A percentile compares a stretch with the other conserved stretches of the same genome.
Evolutionary conservation across 2,113 vertebrate species (phyloP).

Genomic region (Osmerus eperlanus): DNA sequence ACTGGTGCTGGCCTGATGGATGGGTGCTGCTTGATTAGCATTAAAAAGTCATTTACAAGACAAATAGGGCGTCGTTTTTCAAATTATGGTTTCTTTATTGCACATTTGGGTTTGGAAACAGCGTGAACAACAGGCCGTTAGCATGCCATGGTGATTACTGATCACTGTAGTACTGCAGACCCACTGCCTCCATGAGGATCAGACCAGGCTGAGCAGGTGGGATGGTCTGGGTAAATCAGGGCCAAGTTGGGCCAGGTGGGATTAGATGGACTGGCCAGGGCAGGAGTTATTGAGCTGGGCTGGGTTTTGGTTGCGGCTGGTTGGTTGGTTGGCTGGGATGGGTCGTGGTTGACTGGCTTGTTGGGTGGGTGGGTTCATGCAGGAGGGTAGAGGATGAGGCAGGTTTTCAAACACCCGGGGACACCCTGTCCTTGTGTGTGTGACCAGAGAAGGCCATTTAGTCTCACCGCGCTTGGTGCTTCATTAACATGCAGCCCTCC

Average conservation of each 20-base stretch:
- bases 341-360: not conserved
- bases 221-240: too few relatives aligned
- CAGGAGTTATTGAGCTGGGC: not conserved
- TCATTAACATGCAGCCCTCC: slow-evolving; percentile 55
- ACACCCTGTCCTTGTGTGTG: not conserved
- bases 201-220: too few relatives aligned
- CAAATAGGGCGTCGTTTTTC: slow-evolving; percentile 57
- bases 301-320: not conserved
- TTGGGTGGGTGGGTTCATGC: slow-evolving; percentile 11
- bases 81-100: slow-evolving; percentile 57
- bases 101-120: slow-evolving; percentile 34
- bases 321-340: not conserved
- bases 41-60: slow-evolving; percentile 69
- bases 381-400: not conserved
- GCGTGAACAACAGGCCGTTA: slow-evolving; percentile 27
- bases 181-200: too few relatives aligned
- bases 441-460: slow-evolving; percentile 40
- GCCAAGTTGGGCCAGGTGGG: too few relatives aligned
- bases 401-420: too few relatives aligned
- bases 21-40: slow-evolving; percentile 60
- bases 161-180: slow-evolving; percentile 10
- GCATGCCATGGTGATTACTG: slow-evolving; percentile 29
- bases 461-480: slow-evolving; percentile 32
- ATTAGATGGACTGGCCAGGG: too few relatives aligned
- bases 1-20: slow-evolving; percentile 59